Percentiles rank a stretch among this genome's conserved stretches.
Conservation (phyloP, 2,113 vertebrate genomes). For the Perognathus longimembris region DNA sequence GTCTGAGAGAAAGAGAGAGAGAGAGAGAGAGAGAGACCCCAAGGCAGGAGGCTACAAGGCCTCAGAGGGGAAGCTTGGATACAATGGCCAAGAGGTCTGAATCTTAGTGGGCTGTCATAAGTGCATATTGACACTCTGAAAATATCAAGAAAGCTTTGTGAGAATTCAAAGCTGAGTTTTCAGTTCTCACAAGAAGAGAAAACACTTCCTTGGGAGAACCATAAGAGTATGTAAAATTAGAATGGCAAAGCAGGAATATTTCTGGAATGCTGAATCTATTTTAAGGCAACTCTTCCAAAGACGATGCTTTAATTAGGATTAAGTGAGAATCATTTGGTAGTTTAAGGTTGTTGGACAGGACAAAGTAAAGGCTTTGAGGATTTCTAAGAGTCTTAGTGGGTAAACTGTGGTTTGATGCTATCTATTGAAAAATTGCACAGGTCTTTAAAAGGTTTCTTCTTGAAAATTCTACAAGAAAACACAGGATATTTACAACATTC, state of each 20-base stretch:
- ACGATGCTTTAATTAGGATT: not conserved
- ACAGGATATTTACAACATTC: not conserved
- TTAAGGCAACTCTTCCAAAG: not conserved
- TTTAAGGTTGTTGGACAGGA: not conserved
- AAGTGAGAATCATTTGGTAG: not conserved
- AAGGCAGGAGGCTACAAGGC: not conserved
- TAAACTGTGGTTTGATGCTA: not conserved
- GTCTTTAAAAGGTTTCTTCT: conserved; percentile 4
- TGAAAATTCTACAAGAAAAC: conserved; percentile 2
- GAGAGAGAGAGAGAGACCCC: too few species aligned
- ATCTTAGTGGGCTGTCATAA: not conserved
- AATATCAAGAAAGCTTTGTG: not conserved
- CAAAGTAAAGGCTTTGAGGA: not conserved
- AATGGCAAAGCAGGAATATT: not conserved
- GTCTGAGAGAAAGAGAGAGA: too few species aligned
- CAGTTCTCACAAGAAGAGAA: not conserved
- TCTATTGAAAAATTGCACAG: not conserved
- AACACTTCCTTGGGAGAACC: not conserved
- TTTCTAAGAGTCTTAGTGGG: not conserved
- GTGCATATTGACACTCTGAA: not conserved
- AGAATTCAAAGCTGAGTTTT: not conserved
- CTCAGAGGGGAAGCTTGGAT: not conserved
- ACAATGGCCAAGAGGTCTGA: not conserved
- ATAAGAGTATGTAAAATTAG: not conserved
- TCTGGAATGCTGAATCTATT: not conserved